Evolutionary conservation across 2,888 invertebrate species (phyloP), one percentile per base, ranked within the genome.

Genomic region (Merodon equestris): DNA sequence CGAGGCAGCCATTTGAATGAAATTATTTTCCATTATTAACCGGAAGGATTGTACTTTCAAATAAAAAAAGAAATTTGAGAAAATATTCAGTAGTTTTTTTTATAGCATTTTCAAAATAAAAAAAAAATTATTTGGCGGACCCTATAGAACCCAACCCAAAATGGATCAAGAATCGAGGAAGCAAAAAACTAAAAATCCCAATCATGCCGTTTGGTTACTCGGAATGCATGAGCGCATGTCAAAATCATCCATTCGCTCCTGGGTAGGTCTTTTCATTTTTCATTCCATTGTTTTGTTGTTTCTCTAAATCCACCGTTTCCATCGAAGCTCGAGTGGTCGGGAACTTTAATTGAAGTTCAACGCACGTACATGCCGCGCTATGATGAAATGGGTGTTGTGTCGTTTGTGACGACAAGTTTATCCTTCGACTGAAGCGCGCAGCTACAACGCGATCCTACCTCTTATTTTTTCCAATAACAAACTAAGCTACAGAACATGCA

Each of bases 161-260:
- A n/a, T n/a, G n/a, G n/a, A n/a, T n/a, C n/a, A n/a, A n/a, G n/a
- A n/a, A n/a, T n/a, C n/a, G n/a, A 27, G 27, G 14, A 14, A n/a
- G 27, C 4, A 50, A 27, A 51, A 47, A 47, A 1, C 5, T 17
- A 17, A 47, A 47, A 51, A 34, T 51, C 34, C 34, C 51, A 51
- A 51, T 51, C 51, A 51, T 51, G 51, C 15, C 7, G 42, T 4
- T 42, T 42, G 42, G 36, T 13, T 34, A 34, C 51, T 51, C 51
- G 51, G 51, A 51, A 51, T 51, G 51, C 34, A 27, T 51, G 51
- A 51, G 51, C 51, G 34, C 51, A 51, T 51, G 51, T 51, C 51
- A 51, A 51, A 34, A 27, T 14, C 51, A 34, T 27, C 34, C 34
- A 34, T 34, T 51, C 14, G 13, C 51, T 51, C 51, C 34, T 10